These are phyloP conservation scores for Agraylea sexmaculata DNA, from an alignment of 1,140 invertebrate species.

Conservation along the genomic window DNA sequence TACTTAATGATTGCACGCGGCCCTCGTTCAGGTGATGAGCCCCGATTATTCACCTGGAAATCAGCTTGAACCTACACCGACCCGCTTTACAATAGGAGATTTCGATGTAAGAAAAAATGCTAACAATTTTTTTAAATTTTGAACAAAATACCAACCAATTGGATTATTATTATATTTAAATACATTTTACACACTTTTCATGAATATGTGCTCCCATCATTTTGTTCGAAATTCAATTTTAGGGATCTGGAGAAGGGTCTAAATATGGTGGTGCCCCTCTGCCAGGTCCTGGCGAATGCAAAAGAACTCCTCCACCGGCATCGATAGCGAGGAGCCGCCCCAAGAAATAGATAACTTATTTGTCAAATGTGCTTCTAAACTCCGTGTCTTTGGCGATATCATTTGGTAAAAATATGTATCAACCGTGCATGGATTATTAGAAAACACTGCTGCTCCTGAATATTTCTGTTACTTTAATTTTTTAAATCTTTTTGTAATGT, in stretches of 20 bases:
- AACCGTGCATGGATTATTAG: too few relatives aligned
- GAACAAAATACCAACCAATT: neutral
- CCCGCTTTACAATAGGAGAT: conserved; percentile 48
- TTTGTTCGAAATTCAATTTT: conserved; percentile 17
- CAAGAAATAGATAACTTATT: conserved; percentile 36
- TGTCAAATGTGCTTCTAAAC: too few relatives aligned
- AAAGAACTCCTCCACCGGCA: conserved; percentile 29
- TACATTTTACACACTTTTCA: conserved; percentile 5
- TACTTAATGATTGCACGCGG: conserved; percentile 9
- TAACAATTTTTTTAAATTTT: conserved; percentile 2
- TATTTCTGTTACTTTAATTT: too few relatives aligned
- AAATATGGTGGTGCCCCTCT: conserved; percentile 29
- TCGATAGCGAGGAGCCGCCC: conserved; percentile 33
- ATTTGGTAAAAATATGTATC: too few relatives aligned
- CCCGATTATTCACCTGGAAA: conserved; percentile 43
- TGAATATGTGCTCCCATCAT: conserved; percentile 15
- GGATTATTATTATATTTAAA: conserved; percentile 5
- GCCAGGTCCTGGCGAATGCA: conserved; percentile 13
- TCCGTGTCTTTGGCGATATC: too few relatives aligned
- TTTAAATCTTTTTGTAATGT: too few relatives aligned
- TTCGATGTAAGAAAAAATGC: conserved; percentile 42
- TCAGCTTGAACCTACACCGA: conserved; percentile 36
- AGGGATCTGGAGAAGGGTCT: conserved; percentile 29
- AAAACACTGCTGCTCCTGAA: too few relatives aligned
- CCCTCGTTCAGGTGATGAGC: conserved; percentile 38